A percentile compares a stretch with the other conserved stretches of the same genome.
Evolutionary conservation across 2,888 invertebrate genomes (phyloP).

Genomic region (Aphodius sticticus): DNA sequence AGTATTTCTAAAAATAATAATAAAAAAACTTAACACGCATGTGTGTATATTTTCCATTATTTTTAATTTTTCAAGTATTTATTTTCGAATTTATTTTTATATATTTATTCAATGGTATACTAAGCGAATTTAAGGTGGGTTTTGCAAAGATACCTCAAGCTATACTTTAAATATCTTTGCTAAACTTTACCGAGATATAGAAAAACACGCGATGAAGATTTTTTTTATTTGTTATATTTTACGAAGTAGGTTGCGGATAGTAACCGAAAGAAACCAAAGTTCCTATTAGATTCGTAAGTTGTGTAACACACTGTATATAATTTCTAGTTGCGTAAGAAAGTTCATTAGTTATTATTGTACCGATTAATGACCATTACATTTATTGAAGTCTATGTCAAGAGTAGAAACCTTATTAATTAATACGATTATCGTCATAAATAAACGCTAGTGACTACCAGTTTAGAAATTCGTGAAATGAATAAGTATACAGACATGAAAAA

Average conservation of each 20-base stretch:
- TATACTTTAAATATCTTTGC: background rate
- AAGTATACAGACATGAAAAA: constrained; percentile 23
- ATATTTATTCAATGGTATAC: constrained; percentile 31
- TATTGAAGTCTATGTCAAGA: constrained; percentile 46
- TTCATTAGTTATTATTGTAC: constrained; percentile 32
- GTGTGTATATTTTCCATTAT: background rate
- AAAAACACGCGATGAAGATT: constrained; percentile 14
- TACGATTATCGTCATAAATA: constrained; percentile 40
- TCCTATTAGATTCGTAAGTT: constrained; percentile 63
- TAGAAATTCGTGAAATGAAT: constrained; percentile 39
- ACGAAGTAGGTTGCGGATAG: constrained; percentile 48
- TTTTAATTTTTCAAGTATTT: constrained; percentile 30
- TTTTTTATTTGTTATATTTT: constrained; percentile 22
- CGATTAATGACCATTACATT: constrained; percentile 28
- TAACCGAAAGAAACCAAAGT: constrained; percentile 69
- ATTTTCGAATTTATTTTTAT: constrained; percentile 32
- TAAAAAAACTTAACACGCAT: background rate
- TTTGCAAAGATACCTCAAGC: background rate
- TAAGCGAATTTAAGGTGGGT: background rate
- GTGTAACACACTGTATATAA: constrained; percentile 34
- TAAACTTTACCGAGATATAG: background rate
- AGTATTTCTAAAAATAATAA: constrained; percentile 18
- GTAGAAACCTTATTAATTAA: constrained; percentile 41
- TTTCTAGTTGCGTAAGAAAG: constrained; percentile 28
- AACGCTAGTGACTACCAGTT: constrained; percentile 29